These are phyloP conservation scores for Drosophila nannoptera DNA, from an alignment of 1,140 invertebrate species.

Conservation along the genomic window DNA sequence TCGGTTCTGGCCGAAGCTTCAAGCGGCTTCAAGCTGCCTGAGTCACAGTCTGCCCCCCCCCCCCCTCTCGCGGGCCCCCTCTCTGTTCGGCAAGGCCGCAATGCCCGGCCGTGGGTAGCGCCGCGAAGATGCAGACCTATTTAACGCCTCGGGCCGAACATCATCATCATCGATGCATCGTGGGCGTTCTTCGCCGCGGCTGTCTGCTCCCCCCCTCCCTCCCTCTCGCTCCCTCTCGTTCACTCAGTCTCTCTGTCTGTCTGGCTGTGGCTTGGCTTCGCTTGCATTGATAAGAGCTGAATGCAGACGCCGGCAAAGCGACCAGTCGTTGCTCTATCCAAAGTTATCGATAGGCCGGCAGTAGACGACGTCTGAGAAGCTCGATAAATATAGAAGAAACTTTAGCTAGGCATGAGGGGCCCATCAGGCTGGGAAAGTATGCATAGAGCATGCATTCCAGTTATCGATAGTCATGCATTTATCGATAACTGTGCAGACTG, in stretches of 20 bases:
- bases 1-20: slow-evolving; percentile 1
- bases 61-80: too few relatives aligned
- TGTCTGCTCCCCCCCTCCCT: background rate
- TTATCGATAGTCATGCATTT: too few relatives aligned
- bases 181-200: too few relatives aligned
- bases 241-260: background rate
- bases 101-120: slow-evolving; percentile 20
- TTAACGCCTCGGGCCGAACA: slow-evolving; percentile 41
- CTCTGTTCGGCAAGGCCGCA: slow-evolving; percentile 7
- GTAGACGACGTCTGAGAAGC: too few relatives aligned
- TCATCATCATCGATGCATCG: slow-evolving; percentile 22
- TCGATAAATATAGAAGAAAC: too few relatives aligned
- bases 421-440: too few relatives aligned
- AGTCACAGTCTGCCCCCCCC: background rate
- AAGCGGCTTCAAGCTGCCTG: background rate
- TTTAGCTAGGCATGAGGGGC: too few relatives aligned
- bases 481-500: too few relatives aligned
- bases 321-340: slow-evolving; percentile 19
- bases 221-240: background rate
- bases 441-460: too few relatives aligned
- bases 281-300: slow-evolving; percentile 9
- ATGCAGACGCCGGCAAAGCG: slow-evolving; percentile 5
- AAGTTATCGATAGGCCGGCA: background rate
- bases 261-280: background rate
- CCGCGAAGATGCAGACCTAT: slow-evolving; percentile 24